Conservation (phyloP, 1,140 invertebrate species). For the Phymorhynchus buccinoides region DNA sequence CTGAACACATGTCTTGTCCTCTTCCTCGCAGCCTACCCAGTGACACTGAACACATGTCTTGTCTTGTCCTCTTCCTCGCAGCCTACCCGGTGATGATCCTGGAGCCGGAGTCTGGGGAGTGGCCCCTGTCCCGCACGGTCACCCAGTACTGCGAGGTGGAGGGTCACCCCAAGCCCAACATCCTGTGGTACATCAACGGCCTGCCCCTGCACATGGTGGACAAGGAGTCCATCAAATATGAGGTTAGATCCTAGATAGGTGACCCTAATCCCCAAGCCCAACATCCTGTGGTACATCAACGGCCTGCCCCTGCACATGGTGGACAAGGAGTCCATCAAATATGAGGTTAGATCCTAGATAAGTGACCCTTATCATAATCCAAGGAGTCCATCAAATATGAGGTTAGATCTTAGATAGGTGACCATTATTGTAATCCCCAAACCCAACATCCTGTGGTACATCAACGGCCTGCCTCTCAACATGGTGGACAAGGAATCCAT, state of each 20-base stretch:
- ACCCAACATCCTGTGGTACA: constrained; percentile 53
- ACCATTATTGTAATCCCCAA: too few relatives aligned
- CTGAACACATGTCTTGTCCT: too few relatives aligned
- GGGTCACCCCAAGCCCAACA: constrained; percentile 49
- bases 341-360: too few relatives aligned
- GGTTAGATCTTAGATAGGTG: too few relatives aligned
- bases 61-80: constrained; percentile 33
- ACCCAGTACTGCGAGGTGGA: constrained; percentile 47
- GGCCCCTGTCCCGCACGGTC: constrained; percentile 41
- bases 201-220: constrained; percentile 8
- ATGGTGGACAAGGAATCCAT: neutral
- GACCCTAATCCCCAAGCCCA: constrained; percentile 52
- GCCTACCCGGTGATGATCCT: constrained; percentile 45
- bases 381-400: too few relatives aligned
- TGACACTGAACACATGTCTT: too few relatives aligned
- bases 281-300: constrained; percentile 54
- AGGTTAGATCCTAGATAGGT: too few relatives aligned
- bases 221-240: neutral
- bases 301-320: constrained; percentile 33
- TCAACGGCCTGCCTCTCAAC: constrained; percentile 44
- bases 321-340: neutral
- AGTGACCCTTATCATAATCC: too few relatives aligned
- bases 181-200: constrained; percentile 56
- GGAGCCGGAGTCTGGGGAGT: constrained; percentile 37
- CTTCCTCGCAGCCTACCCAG: too few relatives aligned